These are phyloP conservation scores for Heteromurus nitidus DNA, from an alignment of 2,888 invertebrate species.

Conservation along the genomic window DNA sequence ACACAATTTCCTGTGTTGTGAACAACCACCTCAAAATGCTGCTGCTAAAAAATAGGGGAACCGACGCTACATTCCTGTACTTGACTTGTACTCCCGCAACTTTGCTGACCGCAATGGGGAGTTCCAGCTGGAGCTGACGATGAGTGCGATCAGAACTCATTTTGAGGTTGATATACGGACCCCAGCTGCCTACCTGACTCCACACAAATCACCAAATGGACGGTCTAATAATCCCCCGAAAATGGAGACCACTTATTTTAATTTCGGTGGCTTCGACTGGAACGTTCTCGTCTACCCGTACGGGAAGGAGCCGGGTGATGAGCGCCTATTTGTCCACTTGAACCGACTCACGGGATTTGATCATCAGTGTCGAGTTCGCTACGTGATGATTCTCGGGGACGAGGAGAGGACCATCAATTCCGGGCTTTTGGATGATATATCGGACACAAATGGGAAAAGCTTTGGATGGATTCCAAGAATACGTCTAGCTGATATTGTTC, in stretches of 20 bases:
- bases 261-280: slow-evolving; percentile 90
- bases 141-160: slow-evolving; percentile 85
- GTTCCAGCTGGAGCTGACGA: slow-evolving; percentile 86
- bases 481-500: slow-evolving; percentile 77
- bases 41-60: slow-evolving; percentile 80
- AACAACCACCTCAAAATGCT: not conserved
- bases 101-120: slow-evolving; percentile 88
- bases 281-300: slow-evolving; percentile 81
- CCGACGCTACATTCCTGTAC: slow-evolving; percentile 83
- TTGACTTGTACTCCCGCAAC: slow-evolving; percentile 82
- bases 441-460: slow-evolving; percentile 83
- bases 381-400: slow-evolving; percentile 80
- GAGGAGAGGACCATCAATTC: slow-evolving; percentile 83
- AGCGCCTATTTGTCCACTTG: slow-evolving; percentile 79
- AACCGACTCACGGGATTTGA: slow-evolving; percentile 88
- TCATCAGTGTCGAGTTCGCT: slow-evolving; percentile 83
- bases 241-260: slow-evolving; percentile 83
- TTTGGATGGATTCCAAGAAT: slow-evolving; percentile 83
- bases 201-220: slow-evolving; percentile 69
- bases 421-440: slow-evolving; percentile 83
- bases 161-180: slow-evolving; percentile 83
- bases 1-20: not conserved
- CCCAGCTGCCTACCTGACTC: slow-evolving; percentile 76
- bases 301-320: slow-evolving; percentile 75
- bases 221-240: slow-evolving; percentile 74